Evolutionary conservation across 2,113 vertebrate species (phyloP).

Genomic region (Spea multiplicata): DNA sequence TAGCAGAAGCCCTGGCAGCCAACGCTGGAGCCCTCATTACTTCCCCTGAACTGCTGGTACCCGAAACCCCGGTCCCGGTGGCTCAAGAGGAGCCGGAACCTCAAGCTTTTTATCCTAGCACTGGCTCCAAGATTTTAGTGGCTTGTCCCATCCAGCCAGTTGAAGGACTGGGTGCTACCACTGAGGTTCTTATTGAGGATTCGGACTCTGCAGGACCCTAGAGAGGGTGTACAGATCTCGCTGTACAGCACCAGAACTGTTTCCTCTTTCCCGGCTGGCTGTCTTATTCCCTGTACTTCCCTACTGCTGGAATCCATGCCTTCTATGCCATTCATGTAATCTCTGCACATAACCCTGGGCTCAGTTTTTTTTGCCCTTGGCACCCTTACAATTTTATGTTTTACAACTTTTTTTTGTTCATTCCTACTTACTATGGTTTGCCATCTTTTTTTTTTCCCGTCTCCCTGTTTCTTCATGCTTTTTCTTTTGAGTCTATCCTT

Average conservation of each 20-base stretch:
- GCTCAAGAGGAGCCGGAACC: slow-evolving; percentile 49
- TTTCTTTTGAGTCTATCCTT: neutral
- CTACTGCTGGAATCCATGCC: slow-evolving; percentile 4
- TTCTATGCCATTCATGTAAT: slow-evolving; percentile 19
- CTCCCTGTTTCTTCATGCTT: neutral
- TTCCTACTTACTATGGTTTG: neutral
- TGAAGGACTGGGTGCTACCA: slow-evolving; percentile 72
- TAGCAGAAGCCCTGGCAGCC: slow-evolving; percentile 93
- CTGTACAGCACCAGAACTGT: slow-evolving; percentile 43
- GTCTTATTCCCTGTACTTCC: neutral
- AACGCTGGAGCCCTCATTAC: slow-evolving; percentile 88
- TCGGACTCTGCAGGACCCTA: slow-evolving; percentile 75
- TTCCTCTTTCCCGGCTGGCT: slow-evolving; percentile 42
- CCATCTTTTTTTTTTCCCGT: slow-evolving; percentile 8
- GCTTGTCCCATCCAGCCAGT: slow-evolving; percentile 58
- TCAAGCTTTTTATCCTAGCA: slow-evolving; percentile 54
- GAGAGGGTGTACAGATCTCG: slow-evolving; percentile 46
- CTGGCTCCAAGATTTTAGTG: slow-evolving; percentile 71
- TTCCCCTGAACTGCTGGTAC: slow-evolving; percentile 69
- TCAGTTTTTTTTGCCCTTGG: neutral
- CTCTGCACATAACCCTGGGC: slow-evolving; percentile 21
- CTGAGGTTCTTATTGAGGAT: slow-evolving; percentile 78
- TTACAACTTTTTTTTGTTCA: neutral
- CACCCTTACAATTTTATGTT: neutral
- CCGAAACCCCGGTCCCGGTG: slow-evolving; percentile 54